Base-by-base conservation (phyloP, 53 echinoderm and acorn worm species). In the Patiria pectinifera region DNA sequence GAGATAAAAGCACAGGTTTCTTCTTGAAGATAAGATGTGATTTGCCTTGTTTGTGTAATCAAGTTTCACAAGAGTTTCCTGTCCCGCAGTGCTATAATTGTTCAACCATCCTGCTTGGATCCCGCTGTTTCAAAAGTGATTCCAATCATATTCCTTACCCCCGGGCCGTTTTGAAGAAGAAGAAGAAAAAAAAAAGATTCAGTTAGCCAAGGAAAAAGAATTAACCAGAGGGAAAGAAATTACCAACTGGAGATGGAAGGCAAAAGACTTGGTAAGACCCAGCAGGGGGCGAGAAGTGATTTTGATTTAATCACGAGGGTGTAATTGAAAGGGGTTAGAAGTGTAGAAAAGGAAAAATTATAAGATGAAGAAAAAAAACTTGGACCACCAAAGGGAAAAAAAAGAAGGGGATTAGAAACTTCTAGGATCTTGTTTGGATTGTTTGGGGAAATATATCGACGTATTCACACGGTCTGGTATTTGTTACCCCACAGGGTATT, bases 1-100 rank as follows among this genome's bases (percentile, higher is more conserved):
- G 49, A 80, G 45, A 80, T 47, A 47, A 46, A 80, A 18, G 18
- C 19, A 47, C 18, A 15, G 45, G 53, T 53, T 53, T 53, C 25
- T 61, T 62, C 59, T 70, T 74, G 10, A 74, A 74, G 24, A 74
- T 74, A 74, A 74, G 24, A 74, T n/a, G 59, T 61, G 16, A 46
- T 62, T 53, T 35, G 87, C 78, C 45, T 44, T 77, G 87, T 75
- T 58, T 87, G 87, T 87, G 62, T 87, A 76, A 87, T 87, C 61
- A 76, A 77, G 87, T 87, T 87, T 78, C 77, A 24, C 59, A 87
- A 77, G 87, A 87, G 87, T 35, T 53, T 35, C 53, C 60, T 18
- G 44, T 35, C 87, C 87, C 75, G 78, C 87, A 76, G 87, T 78
- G 87, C 43, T 25, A 59, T 87, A 87, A 87, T 87, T 87, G 87